Conservation (phyloP, 2,113 vertebrate species). For the Eudorcas thomsonii region DNA sequence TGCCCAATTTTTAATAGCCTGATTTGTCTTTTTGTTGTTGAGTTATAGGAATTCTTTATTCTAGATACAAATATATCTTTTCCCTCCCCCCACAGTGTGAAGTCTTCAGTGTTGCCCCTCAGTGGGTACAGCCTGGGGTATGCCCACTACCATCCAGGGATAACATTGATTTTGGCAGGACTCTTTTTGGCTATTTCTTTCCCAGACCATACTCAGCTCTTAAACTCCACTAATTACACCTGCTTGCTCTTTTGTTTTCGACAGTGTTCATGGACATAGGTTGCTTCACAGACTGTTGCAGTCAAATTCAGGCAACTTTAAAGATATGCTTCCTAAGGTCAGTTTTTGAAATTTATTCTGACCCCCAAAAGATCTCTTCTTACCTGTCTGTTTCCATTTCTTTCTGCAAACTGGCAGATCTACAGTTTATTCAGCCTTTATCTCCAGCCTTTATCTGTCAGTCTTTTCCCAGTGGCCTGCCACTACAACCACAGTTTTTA, state of each 20-base stretch:
- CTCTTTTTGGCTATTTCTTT: neutral
- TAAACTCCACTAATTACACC: neutral
- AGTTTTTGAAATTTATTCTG: neutral
- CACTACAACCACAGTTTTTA: neutral
- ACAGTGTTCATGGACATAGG: neutral
- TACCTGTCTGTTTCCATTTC: neutral
- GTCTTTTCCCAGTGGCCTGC: neutral
- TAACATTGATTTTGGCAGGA: neutral
- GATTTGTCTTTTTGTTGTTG: constrained; percentile 17
- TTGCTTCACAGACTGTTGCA: neutral
- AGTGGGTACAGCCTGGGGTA: neutral
- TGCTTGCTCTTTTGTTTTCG: neutral
- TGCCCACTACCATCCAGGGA: neutral
- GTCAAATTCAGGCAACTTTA: neutral
- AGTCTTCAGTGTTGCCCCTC: neutral
- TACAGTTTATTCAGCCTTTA: neutral
- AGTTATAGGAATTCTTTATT: neutral
- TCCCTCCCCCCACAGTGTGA: neutral
- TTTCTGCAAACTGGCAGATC: neutral
- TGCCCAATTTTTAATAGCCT: neutral
- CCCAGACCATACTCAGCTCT: neutral
- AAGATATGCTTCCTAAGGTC: neutral
- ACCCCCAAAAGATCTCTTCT: neutral
- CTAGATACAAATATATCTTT: neutral
- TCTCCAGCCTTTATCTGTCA: neutral